A percentile compares a stretch with the other conserved stretches of the same genome.
These are phyloP conservation scores for Tenualosa thibaudeaui DNA, from an alignment of 2,797 vertebrate genomes.

Conservation along the genomic window DNA sequence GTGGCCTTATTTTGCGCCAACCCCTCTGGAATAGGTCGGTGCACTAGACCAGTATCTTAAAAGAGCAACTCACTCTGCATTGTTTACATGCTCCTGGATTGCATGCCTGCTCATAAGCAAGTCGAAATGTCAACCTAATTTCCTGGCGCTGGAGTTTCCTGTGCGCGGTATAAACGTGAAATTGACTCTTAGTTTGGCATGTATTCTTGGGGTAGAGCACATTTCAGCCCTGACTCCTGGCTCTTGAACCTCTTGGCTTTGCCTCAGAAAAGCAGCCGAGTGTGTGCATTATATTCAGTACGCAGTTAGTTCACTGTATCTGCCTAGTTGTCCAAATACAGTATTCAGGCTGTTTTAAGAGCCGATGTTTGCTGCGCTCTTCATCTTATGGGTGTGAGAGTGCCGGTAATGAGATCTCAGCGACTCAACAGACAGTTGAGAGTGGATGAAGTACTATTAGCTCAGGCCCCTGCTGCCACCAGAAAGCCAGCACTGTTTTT, in stretches of 20 bases:
- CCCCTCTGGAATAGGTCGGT: background rate
- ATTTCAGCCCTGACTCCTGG: background rate
- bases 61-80: background rate
- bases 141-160: background rate
- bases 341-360: background rate
- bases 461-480: background rate
- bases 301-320: background rate
- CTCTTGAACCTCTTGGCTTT: background rate
- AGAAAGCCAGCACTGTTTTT: background rate
- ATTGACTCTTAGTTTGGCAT: conserved; percentile 9
- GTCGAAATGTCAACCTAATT: background rate
- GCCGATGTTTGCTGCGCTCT: background rate
- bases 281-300: background rate
- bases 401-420: background rate
- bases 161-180: background rate
- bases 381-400: background rate
- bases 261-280: background rate
- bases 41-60: background rate
- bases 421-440: background rate
- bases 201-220: background rate
- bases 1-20: background rate
- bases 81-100: conserved; percentile 9
- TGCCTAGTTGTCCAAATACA: background rate
- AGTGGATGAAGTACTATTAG: background rate
- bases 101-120: background rate